Percentiles rank a stretch among this genome's conserved stretches.
These are phyloP conservation scores for Bedellia somnulentella DNA, from an alignment of 2,888 invertebrate genomes.

Conservation along the genomic window DNA sequence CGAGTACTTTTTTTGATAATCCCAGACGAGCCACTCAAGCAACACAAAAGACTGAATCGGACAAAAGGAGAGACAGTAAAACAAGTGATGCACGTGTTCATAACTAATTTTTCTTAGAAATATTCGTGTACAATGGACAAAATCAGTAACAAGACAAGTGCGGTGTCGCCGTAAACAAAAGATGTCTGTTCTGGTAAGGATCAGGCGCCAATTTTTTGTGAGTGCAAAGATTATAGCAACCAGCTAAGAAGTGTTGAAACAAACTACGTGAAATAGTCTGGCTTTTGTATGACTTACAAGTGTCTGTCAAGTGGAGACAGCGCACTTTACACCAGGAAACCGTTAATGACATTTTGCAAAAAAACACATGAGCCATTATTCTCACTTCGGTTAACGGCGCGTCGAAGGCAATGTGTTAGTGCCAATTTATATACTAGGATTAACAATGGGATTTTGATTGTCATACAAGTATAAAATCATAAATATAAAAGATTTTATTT, in stretches of 20 bases:
- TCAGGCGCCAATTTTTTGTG: constrained; percentile 46
- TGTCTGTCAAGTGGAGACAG: constrained; percentile 17
- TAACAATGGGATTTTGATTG: too few relatives aligned
- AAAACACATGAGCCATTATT: constrained; percentile 14
- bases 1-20: constrained; percentile 15
- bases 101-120: constrained; percentile 28
- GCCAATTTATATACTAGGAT: too few relatives aligned
- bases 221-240: constrained; percentile 24
- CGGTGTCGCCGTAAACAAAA: constrained; percentile 29
- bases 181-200: constrained; percentile 13
- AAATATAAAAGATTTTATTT: too few relatives aligned
- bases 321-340: constrained; percentile 17
- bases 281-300: constrained; percentile 38
- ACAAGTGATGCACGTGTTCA: constrained; percentile 37
- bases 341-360: constrained; percentile 17
- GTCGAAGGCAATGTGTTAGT: too few relatives aligned
- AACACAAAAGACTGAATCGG: constrained; percentile 15
- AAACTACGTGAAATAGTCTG: constrained; percentile 50
- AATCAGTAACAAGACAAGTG: constrained; percentile 38
- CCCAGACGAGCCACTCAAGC: constrained; percentile 16
- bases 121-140: constrained; percentile 13
- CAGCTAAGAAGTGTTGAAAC: constrained; percentile 36
- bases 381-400: constrained; percentile 8
- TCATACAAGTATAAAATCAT: too few relatives aligned
- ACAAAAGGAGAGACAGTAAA: constrained; percentile 11